Evolutionary conservation across 2,113 vertebrate species (phyloP).

Genomic region (Toxostoma redivivum): DNA sequence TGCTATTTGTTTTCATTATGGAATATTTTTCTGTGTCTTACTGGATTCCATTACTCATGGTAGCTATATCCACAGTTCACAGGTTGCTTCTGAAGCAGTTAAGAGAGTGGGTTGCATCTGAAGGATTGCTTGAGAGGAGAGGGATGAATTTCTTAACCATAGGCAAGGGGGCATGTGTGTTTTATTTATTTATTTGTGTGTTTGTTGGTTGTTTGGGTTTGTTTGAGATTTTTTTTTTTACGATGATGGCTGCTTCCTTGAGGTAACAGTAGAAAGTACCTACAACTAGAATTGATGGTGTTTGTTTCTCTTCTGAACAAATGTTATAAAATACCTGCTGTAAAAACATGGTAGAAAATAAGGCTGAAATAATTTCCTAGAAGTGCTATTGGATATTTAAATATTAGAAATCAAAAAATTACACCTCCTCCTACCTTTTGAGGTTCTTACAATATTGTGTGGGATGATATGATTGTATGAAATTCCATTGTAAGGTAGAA

Average conservation of each 20-base stretch:
- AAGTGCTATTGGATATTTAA: background rate
- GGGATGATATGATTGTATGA: background rate
- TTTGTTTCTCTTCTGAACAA: background rate
- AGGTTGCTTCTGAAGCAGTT: background rate
- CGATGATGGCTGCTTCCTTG: background rate
- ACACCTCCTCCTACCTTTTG: background rate
- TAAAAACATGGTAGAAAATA: background rate
- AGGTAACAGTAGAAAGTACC: background rate
- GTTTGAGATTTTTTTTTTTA: background rate
- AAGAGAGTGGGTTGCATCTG: background rate
- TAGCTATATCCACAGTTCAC: background rate
- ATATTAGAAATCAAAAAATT: background rate
- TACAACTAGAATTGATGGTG: background rate
- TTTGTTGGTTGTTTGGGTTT: background rate
- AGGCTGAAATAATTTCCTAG: background rate
- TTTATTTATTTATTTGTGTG: background rate
- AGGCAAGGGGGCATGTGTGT: fast-evolving
- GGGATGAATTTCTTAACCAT: background rate
- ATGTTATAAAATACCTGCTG: background rate
- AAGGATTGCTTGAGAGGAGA: background rate
- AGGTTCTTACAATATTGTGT: background rate
- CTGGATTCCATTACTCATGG: background rate
- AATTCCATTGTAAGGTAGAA: background rate
- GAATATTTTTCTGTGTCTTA: background rate
- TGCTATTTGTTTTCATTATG: background rate